A percentile compares a stretch with the other conserved stretches of the same genome.
These are phyloP conservation scores for Staurois parvus DNA, from an alignment of 2,797 vertebrate genomes.

Conservation along the genomic window DNA sequence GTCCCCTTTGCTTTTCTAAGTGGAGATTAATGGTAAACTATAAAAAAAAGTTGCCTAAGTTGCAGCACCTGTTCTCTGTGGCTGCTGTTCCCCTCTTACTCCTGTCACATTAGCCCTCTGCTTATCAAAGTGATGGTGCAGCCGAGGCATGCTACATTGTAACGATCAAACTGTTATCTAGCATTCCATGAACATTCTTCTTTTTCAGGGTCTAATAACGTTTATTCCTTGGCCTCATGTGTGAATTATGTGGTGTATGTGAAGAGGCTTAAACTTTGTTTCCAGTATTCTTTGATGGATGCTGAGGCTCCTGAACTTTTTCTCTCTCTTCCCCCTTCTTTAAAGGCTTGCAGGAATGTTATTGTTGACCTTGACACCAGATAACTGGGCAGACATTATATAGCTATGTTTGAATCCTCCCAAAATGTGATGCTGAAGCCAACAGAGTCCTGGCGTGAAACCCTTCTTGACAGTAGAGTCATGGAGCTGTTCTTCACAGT, in stretches of 20 bases:
- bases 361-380: constrained; percentile 93
- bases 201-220: constrained; percentile 78
- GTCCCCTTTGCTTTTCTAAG: not conserved
- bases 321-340: constrained; percentile 62
- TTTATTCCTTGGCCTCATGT: constrained; percentile 83
- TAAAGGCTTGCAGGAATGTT: constrained; percentile 81
- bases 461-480: constrained; percentile 94
- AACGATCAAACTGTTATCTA: constrained; percentile 87
- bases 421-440: constrained; percentile 99
- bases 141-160: constrained; percentile 82
- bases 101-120: constrained; percentile 71
- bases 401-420: constrained; percentile 98
- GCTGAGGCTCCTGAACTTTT: constrained; percentile 70
- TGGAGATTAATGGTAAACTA: constrained; percentile 17
- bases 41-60: constrained; percentile 64
- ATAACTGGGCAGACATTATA: constrained; percentile 99
- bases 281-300: constrained; percentile 81
- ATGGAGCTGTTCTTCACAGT: constrained; percentile 99
- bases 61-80: constrained; percentile 73
- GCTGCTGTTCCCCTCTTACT: constrained; percentile 68
- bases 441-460: constrained; percentile 96
- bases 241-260: constrained; percentile 83
- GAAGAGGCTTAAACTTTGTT: constrained; percentile 82
- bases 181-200: constrained; percentile 87
- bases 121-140: constrained; percentile 82